phyloP scores from a whole-genome alignment of 2,113 vertebrate species.

The Mus musculus region GRCm39 chr16:41410501-41411000 shows the following conservation, averaged over 20 bases:
- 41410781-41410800: neutral
- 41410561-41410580: neutral
- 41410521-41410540: neutral
- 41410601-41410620: slow-evolving; percentile 7
- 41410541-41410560: neutral
- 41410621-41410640: neutral
- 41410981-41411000: slow-evolving; percentile 16
- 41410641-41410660: neutral
- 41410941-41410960: slow-evolving; percentile 47
- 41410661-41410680: slow-evolving; percentile 24
- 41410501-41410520: neutral
- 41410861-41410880: slow-evolving; percentile 49
- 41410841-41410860: neutral
- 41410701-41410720: neutral
- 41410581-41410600: neutral
- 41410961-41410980: slow-evolving; percentile 53
- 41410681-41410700: neutral
- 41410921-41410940: slow-evolving; percentile 41
- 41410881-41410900: slow-evolving; percentile 52
- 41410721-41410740: neutral
- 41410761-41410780: neutral
- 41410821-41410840: neutral
- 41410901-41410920: slow-evolving; percentile 52
- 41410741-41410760: neutral
- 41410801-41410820: neutral